Conservation (phyloP, 2,113 vertebrate species). For the Passer domesticus region DNA sequence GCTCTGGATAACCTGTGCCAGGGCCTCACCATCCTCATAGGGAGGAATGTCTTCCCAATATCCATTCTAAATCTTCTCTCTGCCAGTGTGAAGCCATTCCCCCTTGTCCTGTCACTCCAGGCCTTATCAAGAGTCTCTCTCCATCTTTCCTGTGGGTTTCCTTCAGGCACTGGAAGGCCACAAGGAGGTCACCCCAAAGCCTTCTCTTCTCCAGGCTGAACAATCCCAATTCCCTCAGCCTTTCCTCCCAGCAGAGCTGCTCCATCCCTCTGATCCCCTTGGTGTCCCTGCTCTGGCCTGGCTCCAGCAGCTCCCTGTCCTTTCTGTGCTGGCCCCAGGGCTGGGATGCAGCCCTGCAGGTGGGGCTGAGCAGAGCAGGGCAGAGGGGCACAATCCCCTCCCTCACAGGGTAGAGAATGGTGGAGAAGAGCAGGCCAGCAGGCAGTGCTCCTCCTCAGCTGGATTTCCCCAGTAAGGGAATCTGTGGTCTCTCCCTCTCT, state of each 20-base stretch:
- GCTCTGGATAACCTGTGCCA: background rate
- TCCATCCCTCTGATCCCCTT: background rate
- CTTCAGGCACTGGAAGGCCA: background rate
- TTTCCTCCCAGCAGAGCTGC: background rate
- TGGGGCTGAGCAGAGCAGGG: rapidly evolving
- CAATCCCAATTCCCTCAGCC: background rate
- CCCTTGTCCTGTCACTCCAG: background rate
- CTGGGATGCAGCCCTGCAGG: background rate
- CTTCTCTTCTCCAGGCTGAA: background rate
- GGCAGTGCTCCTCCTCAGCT: background rate
- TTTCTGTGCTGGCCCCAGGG: background rate
- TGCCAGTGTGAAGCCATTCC: background rate
- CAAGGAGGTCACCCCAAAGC: background rate
- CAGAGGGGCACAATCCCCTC: background rate
- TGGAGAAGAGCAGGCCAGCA: background rate
- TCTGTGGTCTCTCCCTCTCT: background rate
- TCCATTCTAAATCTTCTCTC: rapidly evolving
- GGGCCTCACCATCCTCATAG: background rate
- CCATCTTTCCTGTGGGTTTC: background rate
- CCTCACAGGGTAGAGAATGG: background rate
- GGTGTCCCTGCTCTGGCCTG: background rate
- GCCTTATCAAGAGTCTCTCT: background rate
- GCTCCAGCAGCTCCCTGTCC: background rate
- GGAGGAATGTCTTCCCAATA: rapidly evolving
- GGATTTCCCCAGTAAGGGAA: background rate